These are phyloP conservation scores for Brenthis ino DNA, from an alignment of 2,888 invertebrate species.

Conservation along the genomic window DNA sequence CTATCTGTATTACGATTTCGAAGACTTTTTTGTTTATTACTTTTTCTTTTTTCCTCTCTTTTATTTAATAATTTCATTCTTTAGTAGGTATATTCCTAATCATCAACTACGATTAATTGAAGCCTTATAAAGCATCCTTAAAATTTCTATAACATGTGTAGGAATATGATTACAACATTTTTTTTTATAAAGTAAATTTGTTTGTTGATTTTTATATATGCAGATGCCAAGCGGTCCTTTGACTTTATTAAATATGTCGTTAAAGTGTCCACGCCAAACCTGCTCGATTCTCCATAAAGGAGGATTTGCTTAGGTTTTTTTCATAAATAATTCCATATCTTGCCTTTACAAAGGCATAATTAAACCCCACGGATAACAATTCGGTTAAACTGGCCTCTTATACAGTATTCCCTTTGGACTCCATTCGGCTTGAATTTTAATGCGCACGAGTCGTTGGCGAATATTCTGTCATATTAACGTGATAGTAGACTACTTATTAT, in stretches of 20 bases:
- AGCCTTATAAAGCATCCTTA: no score
- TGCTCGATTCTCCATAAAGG: conserved; percentile 41
- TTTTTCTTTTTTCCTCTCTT: conserved; percentile 18
- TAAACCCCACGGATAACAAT: conserved; percentile 68
- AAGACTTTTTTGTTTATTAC: conserved; percentile 8
- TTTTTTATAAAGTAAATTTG: no score
- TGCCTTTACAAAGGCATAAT: conserved; percentile 67
- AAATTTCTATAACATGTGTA: no score
- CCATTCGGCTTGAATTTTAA: conserved; percentile 48
- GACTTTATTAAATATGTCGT: conserved; percentile 20
- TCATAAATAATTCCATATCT: conserved; percentile 60
- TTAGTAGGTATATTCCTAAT: neutral
- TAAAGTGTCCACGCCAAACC: conserved; percentile 38
- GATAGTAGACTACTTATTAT: conserved; percentile 36
- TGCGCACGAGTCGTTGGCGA: conserved; percentile 46
- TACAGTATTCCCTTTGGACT: conserved; percentile 60
- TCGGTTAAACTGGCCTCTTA: conserved; percentile 54
- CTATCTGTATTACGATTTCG: conserved; percentile 41
- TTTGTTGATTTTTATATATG: neutral
- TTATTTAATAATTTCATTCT: conserved; percentile 9
- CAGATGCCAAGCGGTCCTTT: neutral
- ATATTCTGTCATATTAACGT: conserved; percentile 37
- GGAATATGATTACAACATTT: no score
- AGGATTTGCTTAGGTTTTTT: conserved; percentile 48
- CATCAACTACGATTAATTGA: no score